Percentiles rank a stretch among this genome's conserved stretches.
phyloP scores from a whole-genome alignment of 2,797 vertebrate genomes.

The Pipistrellus kuhlii region DNA sequence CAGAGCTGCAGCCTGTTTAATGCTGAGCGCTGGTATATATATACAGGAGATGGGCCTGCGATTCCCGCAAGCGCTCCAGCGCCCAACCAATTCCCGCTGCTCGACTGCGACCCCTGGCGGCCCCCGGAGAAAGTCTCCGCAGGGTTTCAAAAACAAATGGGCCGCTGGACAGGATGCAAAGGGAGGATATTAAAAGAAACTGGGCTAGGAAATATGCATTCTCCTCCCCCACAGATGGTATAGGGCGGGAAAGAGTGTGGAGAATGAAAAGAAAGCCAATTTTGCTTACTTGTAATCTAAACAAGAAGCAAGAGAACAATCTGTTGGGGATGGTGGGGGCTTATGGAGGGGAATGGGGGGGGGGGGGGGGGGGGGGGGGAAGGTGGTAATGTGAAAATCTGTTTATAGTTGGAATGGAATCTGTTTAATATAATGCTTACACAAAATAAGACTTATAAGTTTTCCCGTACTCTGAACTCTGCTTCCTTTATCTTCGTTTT shows the following conservation, averaged over 20 bases:
- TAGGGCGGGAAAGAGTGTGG: neutral
- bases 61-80: conserved; percentile 1
- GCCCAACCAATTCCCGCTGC: neutral
- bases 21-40: neutral
- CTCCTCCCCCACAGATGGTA: neutral
- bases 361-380: neutral
- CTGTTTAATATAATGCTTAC: conserved; percentile 66
- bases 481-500: conserved; percentile 32
- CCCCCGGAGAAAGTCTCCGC: fast-evolving
- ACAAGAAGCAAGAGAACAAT: conserved; percentile 64
- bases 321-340: conserved; percentile 29
- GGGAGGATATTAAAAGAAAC: neutral
- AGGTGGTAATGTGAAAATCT: conserved; percentile 64
- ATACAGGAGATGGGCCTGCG: neutral
- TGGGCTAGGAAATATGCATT: neutral
- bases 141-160: neutral
- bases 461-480: conserved; percentile 22
- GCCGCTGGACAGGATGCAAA: neutral
- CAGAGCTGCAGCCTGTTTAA: conserved; percentile 72
- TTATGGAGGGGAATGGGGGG: neutral
- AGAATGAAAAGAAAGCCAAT: conserved; percentile 9
- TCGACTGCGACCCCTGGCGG: conserved; percentile 79
- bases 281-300: conserved; percentile 59
- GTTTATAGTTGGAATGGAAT: conserved; percentile 61
- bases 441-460: conserved; percentile 55